These are phyloP conservation scores for Pediacus dermestoides DNA, from an alignment of 2,888 invertebrate species.

Conservation along the genomic window DNA sequence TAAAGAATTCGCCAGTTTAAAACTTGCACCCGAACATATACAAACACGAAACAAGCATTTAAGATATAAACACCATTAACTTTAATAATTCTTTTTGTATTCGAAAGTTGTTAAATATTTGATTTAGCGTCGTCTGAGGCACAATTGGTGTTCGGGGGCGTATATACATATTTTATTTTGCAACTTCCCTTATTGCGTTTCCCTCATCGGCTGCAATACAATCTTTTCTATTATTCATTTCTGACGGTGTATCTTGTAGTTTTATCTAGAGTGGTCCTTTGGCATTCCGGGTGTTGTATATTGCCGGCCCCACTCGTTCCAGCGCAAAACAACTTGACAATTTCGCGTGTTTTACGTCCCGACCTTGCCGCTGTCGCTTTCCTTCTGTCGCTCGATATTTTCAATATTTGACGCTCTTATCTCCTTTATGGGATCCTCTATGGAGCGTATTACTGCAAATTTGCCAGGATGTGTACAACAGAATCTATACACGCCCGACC, in stretches of 20 bases:
- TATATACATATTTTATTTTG: slow-evolving; percentile 36
- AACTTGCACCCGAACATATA: no score
- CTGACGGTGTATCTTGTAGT: slow-evolving; percentile 20
- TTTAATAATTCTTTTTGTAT: slow-evolving; percentile 20
- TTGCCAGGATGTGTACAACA: slow-evolving; percentile 24
- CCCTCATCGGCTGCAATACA: slow-evolving; percentile 42
- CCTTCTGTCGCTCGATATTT: slow-evolving; percentile 22
- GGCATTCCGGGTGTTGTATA: not conserved
- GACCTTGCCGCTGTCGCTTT: slow-evolving; percentile 8
- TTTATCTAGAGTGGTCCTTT: slow-evolving; percentile 19
- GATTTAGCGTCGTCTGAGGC: slow-evolving; percentile 30
- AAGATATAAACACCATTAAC: slow-evolving; percentile 22
- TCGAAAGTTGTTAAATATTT: slow-evolving; percentile 30
- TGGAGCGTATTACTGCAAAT: slow-evolving; percentile 24
- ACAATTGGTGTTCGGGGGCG: slow-evolving; percentile 32
- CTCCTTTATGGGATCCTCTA: slow-evolving; percentile 25
- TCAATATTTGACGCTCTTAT: slow-evolving; percentile 33
- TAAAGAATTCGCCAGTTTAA: no score
- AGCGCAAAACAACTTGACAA: slow-evolving; percentile 27
- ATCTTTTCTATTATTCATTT: slow-evolving; percentile 41
- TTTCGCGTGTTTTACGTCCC: slow-evolving; percentile 21
- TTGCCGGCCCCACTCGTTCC: slow-evolving; percentile 7
- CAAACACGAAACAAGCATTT: no score
- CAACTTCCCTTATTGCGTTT: slow-evolving; percentile 33
- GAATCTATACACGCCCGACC: slow-evolving; percentile 18